These are phyloP conservation scores for Temnothorax nylanderi DNA, from an alignment of 1,140 invertebrate species.

Conservation along the genomic window DNA sequence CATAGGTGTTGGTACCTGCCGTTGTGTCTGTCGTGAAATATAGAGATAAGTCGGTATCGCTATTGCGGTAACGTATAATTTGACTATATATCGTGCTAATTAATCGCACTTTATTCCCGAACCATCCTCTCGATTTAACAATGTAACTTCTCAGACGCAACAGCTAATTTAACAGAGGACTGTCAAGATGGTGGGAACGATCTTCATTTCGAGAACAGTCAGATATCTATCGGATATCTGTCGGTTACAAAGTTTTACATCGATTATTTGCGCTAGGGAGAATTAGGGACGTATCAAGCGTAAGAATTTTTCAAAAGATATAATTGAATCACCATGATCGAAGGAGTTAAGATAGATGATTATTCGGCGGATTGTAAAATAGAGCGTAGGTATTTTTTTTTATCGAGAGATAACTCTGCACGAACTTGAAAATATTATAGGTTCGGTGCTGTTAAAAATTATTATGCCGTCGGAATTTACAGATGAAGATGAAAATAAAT, in stretches of 20 bases:
- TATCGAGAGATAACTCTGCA: neutral
- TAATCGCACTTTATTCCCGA: conserved; percentile 53
- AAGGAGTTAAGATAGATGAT: neutral
- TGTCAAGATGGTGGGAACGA: neutral
- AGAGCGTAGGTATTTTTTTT: neutral
- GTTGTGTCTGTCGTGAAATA: conserved; percentile 46
- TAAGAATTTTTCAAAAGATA: neutral
- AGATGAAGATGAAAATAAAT: neutral
- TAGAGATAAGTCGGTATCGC: conserved; percentile 33
- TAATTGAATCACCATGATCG: neutral
- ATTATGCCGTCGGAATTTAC: neutral
- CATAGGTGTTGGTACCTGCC: conserved; percentile 17
- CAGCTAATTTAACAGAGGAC: neutral
- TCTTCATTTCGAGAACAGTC: conserved; percentile 1
- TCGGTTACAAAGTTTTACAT: neutral
- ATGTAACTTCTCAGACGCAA: neutral
- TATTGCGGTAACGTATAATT: conserved; percentile 59
- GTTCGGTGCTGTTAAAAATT: no score
- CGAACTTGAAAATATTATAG: neutral
- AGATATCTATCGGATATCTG: neutral
- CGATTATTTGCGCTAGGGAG: neutral
- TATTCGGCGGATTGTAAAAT: neutral
- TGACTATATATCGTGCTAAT: conserved; percentile 56
- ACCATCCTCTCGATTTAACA: conserved; percentile 10
- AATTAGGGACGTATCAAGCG: neutral